Conservation (phyloP, 2,113 vertebrate genomes). For the Myotis brandtii region DNA sequence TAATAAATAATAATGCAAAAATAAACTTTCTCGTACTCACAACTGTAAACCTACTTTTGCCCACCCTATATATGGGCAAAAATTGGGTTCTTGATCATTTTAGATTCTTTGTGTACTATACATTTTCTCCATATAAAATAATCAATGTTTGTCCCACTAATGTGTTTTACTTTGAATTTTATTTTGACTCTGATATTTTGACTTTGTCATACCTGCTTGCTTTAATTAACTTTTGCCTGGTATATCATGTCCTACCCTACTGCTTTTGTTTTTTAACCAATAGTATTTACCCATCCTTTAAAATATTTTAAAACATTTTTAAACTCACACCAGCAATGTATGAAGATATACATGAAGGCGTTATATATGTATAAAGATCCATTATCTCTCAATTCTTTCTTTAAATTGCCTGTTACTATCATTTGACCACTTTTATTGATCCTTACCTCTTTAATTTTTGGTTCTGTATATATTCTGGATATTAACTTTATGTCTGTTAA, state of each 20-base stretch:
- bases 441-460: background rate
- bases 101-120: background rate
- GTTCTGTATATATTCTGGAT: conserved; percentile 1
- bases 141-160: background rate
- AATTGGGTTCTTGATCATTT: background rate
- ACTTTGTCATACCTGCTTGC: conserved; percentile 24
- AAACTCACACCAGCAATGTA: background rate
- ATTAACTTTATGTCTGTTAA: background rate
- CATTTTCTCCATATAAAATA: background rate
- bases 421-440: background rate
- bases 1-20: background rate
- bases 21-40: background rate
- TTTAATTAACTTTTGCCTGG: conserved; percentile 30
- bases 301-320: conserved; percentile 27
- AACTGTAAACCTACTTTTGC: background rate
- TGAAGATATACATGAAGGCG: background rate
- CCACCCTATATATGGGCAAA: background rate
- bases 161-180: background rate
- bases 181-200: conserved; percentile 27
- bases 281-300: background rate
- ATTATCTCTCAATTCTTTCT: background rate
- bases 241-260: background rate
- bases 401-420: background rate
- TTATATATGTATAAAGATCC: background rate
- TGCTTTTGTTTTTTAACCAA: conserved; percentile 48